A percentile compares a stretch with the other conserved stretches of the same genome.
Evolutionary conservation across 2,113 vertebrate species (phyloP).

Genomic region (Nothocercus julius): DNA sequence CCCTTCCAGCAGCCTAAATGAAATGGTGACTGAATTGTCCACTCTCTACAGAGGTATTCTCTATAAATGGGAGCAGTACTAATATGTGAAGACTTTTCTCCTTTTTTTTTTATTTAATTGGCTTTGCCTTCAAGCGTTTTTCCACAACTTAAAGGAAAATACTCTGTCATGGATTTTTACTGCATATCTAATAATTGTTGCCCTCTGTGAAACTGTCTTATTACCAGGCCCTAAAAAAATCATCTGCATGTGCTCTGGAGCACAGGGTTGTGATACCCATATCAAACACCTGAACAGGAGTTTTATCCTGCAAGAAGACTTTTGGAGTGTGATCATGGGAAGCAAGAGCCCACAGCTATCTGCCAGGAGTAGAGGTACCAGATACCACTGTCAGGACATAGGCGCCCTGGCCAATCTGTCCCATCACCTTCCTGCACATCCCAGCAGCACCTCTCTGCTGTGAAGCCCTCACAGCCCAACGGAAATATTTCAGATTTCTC

Average conservation of each 20-base stretch:
- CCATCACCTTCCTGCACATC: neutral
- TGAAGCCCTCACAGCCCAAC: neutral
- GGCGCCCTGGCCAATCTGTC: neutral
- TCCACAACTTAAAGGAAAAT: neutral
- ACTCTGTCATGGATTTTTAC: neutral
- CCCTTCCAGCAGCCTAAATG: rapidly evolving
- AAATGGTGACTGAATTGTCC: neutral
- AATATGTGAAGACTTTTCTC: neutral
- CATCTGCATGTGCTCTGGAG: neutral
- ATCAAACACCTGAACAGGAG: neutral
- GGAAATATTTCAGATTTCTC: neutral
- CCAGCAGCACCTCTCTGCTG: neutral
- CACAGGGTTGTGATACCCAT: rapidly evolving
- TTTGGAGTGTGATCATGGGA: neutral
- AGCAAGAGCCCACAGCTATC: neutral
- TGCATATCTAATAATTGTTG: neutral
- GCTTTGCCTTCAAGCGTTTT: neutral
- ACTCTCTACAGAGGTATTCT: neutral
- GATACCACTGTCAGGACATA: neutral
- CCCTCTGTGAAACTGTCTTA: neutral
- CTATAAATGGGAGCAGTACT: neutral
- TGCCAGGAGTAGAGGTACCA: neutral
- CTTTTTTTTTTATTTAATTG: neutral
- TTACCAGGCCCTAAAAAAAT: neutral
- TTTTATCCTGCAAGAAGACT: neutral